Evolutionary conservation across 2,888 invertebrate genomes (phyloP).

Genomic region (Chesias legatella): DNA sequence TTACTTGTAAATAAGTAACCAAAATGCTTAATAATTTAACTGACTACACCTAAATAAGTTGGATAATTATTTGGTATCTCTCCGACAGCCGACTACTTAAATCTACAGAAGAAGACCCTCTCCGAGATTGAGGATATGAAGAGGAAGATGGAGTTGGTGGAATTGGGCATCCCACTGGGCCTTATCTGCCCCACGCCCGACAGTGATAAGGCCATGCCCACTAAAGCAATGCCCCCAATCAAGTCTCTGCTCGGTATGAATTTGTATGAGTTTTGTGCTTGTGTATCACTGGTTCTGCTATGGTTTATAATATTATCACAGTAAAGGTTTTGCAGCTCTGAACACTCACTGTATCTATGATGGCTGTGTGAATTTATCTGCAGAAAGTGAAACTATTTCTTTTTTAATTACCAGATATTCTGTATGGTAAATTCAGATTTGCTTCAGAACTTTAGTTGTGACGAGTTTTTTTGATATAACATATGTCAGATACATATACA

Average conservation of each 20-base stretch:
- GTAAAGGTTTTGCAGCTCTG: no score
- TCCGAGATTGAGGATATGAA: constrained; percentile 74
- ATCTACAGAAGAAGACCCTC: constrained; percentile 56
- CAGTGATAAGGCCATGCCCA: constrained; percentile 70
- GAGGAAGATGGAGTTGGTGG: constrained; percentile 69
- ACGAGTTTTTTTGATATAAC: no score
- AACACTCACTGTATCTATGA: no score
- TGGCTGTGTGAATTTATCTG: no score
- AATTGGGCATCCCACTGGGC: constrained; percentile 69
- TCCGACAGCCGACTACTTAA: constrained; percentile 36
- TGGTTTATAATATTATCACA: not conserved
- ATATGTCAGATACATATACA: no score
- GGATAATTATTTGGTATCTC: constrained; percentile 6
- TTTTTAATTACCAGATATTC: no score
- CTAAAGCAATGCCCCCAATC: constrained; percentile 75
- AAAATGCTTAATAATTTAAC: no score
- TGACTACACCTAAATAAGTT: no score
- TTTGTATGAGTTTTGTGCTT: not conserved
- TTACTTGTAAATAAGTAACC: no score
- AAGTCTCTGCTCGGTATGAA: constrained; percentile 66
- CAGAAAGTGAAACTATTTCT: no score
- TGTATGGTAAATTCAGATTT: no score
- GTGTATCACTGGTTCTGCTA: constrained; percentile 3
- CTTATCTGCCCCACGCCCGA: constrained; percentile 62
- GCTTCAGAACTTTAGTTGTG: no score